Conservation (phyloP, 2,888 invertebrate species). For the Lepidocyrtoides sp. region DNA sequence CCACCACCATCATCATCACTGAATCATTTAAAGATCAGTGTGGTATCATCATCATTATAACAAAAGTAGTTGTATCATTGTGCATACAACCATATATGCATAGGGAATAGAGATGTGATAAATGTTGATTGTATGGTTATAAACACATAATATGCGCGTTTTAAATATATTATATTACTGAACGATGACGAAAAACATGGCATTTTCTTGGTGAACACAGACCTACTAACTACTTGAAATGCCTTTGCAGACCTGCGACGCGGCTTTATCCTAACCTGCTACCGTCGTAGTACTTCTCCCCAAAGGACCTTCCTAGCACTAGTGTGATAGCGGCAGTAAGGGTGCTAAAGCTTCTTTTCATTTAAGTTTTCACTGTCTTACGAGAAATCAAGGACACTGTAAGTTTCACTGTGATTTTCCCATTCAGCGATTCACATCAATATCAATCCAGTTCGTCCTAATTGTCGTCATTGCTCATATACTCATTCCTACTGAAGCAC, state of each 20-base stretch:
- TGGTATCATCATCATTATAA: not conserved
- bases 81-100: not conserved
- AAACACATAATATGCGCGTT: constrained; percentile 45
- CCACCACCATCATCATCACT: not conserved
- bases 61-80: not conserved
- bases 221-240: constrained; percentile 30
- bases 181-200: constrained; percentile 16
- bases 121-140: constrained; percentile 1
- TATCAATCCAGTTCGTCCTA: not conserved
- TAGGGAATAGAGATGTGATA: not conserved
- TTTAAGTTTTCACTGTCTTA: constrained; percentile 52
- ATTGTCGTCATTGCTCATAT: not conserved
- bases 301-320: not conserved
- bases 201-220: constrained; percentile 52
- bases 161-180: constrained; percentile 45
- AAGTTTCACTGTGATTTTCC: not conserved
- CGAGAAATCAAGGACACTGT: not conserved
- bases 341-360: too few species aligned
- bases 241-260: constrained; percentile 23
- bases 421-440: constrained; percentile 7
- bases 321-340: constrained; percentile 9
- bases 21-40: constrained; percentile 41
- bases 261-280: constrained; percentile 30
- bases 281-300: not conserved
- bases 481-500: not conserved